Percentiles rank a stretch among this genome's conserved stretches.
Conservation (phyloP, 1,140 invertebrate species). For the Sycobia sp. region DNA sequence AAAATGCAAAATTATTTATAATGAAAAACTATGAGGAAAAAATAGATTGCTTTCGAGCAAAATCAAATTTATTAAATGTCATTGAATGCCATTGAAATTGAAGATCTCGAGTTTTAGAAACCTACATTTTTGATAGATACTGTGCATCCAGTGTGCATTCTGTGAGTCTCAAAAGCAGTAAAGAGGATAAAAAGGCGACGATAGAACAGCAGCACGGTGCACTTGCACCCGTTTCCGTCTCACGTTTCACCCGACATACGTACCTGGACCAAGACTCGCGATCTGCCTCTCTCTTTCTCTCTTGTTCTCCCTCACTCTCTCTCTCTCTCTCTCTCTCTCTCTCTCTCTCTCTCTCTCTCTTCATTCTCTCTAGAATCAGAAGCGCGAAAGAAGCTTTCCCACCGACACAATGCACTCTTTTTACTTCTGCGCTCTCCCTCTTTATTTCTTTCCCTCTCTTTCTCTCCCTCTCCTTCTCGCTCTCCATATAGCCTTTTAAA, state of each 20-base stretch:
- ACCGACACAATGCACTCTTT: slow-evolving; percentile 45
- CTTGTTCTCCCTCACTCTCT: no score
- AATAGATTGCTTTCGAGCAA: no score
- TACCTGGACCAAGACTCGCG: slow-evolving; percentile 35
- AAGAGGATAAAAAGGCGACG: neutral
- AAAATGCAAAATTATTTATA: no score
- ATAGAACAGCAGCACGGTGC: slow-evolving; percentile 27
- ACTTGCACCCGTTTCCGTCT: slow-evolving; percentile 56
- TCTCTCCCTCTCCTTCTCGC: slow-evolving; percentile 22
- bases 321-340: no score
- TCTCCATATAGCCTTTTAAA: slow-evolving; percentile 4
- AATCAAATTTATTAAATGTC: no score
- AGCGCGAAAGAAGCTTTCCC: slow-evolving; percentile 47
- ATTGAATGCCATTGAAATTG: no score
- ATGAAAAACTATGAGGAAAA: no score
- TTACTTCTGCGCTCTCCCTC: no score
- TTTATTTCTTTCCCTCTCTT: slow-evolving; percentile 34
- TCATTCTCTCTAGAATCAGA: slow-evolving; percentile 40
- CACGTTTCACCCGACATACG: slow-evolving; percentile 51
- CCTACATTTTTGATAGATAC: no score
- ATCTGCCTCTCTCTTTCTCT: no score
- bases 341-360: no score
- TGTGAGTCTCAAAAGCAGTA: neutral
- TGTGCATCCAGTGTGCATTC: neutral
- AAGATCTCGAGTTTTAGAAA: no score